phyloP scores from a whole-genome alignment of 2,113 vertebrate species.

The Mugil cephalus region DNA sequence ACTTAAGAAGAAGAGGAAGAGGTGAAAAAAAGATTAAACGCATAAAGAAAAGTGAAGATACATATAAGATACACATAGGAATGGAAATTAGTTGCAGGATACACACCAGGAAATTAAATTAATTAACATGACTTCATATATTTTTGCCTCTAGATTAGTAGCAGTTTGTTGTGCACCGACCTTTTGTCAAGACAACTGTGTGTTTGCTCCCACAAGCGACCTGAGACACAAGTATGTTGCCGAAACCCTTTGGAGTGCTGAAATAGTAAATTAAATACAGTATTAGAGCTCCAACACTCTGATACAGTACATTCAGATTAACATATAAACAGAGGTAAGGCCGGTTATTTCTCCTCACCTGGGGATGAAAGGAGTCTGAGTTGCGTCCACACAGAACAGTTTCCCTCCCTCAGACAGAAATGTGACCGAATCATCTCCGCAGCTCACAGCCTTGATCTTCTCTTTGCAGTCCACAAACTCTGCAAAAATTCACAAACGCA shows the following conservation, averaged over 20 bases:
- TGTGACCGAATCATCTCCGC: not conserved
- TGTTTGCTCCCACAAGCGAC: constrained; percentile 18
- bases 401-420: not conserved
- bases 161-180: not conserved
- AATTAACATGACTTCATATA: no score
- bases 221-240: not conserved
- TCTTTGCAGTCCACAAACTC: constrained; percentile 7
- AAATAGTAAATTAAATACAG: not conserved
- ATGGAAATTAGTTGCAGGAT: no score
- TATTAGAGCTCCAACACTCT: not conserved
- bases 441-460: constrained; percentile 8
- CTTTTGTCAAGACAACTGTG: constrained; percentile 6
- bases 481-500: not conserved
- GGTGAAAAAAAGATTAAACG: no score
- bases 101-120: no score
- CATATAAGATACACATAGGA: no score
- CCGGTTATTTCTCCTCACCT: not conserved
- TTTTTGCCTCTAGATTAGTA: no score
- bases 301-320: no score
- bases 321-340: no score
- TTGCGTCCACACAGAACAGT: constrained; percentile 14
- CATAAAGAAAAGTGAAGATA: no score
- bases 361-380: not conserved
- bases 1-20: no score
- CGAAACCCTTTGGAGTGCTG: not conserved